Evolutionary conservation across 2,888 invertebrate species (phyloP).

Genomic region (Orthonychiurus folsomi): DNA sequence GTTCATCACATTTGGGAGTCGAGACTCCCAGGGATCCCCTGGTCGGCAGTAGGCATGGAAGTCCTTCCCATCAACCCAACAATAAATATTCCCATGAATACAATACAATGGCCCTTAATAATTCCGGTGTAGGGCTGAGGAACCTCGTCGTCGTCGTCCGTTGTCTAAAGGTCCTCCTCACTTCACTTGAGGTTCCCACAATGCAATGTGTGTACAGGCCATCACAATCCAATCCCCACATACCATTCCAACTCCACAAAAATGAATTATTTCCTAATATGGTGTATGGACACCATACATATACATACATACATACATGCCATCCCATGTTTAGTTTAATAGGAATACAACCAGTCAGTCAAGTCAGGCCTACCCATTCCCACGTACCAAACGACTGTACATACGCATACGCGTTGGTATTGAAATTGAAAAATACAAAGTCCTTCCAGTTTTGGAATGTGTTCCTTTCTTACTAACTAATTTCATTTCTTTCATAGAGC

Average conservation of each 20-base stretch:
- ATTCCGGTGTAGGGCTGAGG: not conserved
- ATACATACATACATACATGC: not conserved
- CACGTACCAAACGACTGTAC: too few relatives aligned
- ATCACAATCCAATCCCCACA: not conserved
- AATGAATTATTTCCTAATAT: not conserved
- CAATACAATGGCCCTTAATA: not conserved
- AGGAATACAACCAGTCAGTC: not conserved
- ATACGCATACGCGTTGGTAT: too few relatives aligned
- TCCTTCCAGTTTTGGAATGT: too few relatives aligned
- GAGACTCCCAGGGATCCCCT: too few relatives aligned
- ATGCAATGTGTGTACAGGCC: not conserved
- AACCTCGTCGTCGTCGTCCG: too few relatives aligned
- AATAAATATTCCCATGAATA: constrained; percentile 1
- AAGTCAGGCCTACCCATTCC: not conserved
- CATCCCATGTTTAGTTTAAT: not conserved
- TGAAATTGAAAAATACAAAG: too few relatives aligned
- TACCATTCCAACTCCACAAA: not conserved
- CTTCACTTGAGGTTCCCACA: not conserved
- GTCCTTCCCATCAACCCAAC: not conserved
- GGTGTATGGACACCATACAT: not conserved
- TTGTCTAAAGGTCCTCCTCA: too few relatives aligned
- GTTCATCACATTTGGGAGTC: too few relatives aligned
- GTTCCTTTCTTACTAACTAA: too few relatives aligned
- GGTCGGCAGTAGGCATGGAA: too few relatives aligned
- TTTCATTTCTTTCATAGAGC: too few relatives aligned